phyloP scores from a whole-genome alignment of 2,113 vertebrate genomes.

The Bubo blakistoni region DNA sequence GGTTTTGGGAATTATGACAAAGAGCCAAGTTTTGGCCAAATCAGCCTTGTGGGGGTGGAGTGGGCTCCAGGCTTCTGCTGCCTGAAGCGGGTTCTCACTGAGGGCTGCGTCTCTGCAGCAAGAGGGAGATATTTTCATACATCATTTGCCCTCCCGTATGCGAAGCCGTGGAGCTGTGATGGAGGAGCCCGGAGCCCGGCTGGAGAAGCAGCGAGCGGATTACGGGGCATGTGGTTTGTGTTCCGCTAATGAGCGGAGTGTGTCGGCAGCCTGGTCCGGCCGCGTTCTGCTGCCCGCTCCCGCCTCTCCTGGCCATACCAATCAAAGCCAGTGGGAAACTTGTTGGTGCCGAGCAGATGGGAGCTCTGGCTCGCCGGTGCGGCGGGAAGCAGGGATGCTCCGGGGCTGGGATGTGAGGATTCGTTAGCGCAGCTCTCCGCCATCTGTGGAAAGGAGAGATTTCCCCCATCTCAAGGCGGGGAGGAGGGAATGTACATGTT shows the following conservation, averaged over 20 bases:
- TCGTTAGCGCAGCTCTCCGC: neutral
- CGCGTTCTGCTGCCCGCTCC: neutral
- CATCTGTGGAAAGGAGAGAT: neutral
- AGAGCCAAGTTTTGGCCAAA: neutral
- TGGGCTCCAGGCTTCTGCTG: neutral
- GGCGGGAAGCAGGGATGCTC: neutral
- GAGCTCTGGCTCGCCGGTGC: neutral
- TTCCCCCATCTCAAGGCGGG: neutral
- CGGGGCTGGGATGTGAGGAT: neutral
- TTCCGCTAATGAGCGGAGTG: neutral
- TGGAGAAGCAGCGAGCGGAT: neutral
- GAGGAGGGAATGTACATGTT: neutral
- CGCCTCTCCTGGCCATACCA: neutral
- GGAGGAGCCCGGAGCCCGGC: neutral
- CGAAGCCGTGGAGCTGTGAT: neutral
- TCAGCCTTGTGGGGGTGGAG: neutral
- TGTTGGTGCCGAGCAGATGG: constrained; percentile 22
- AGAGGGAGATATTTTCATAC: neutral
- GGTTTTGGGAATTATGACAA: neutral
- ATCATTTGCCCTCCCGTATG: neutral
- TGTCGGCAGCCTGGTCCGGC: neutral
- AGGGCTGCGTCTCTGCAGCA: neutral
- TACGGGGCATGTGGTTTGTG: neutral
- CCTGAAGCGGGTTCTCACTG: rapidly evolving
- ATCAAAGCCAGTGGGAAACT: neutral